phyloP scores from a whole-genome alignment of 1,140 invertebrate genomes.

The fruit fly (Drosophila melanogaster) region DNA sequence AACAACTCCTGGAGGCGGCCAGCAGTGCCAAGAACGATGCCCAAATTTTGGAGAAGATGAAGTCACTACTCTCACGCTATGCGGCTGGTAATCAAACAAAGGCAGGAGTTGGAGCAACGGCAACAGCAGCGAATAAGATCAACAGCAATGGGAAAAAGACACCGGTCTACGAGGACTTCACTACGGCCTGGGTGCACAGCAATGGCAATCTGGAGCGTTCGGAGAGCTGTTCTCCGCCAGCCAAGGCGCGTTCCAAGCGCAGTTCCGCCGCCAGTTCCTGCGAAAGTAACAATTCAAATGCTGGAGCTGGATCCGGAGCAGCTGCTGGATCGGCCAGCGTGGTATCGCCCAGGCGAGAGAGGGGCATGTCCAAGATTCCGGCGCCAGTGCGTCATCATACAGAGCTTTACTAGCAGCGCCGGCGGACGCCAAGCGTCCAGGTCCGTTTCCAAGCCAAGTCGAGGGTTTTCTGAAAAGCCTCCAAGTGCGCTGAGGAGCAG shows the following conservation, averaged over 20 bases:
- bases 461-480: conserved; percentile 65
- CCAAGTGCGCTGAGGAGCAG: conserved; percentile 14
- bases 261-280: conserved; percentile 80
- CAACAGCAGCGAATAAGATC: conserved; percentile 4
- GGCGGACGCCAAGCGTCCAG: conserved; percentile 64
- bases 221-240: conserved; percentile 76
- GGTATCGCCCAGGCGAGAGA: conserved; percentile 73
- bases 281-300: conserved; percentile 70
- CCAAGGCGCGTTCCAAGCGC: conserved; percentile 75
- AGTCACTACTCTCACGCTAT: conserved; percentile 89
- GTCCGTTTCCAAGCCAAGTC: conserved; percentile 44
- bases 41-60: conserved; percentile 89
- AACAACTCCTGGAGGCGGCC: conserved; percentile 89
- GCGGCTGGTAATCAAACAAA: conserved; percentile 82
- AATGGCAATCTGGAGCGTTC: conserved; percentile 87
- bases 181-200: conserved; percentile 90
- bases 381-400: conserved; percentile 82
- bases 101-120: conserved; percentile 28
- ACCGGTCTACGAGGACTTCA: conserved; percentile 87
- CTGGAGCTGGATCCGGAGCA: conserved; percentile 4
- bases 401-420: conserved; percentile 83
- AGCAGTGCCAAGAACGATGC: conserved; percentile 89
- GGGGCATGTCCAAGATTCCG: conserved; percentile 82
- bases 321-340: conserved; percentile 35
- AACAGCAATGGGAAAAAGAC: conserved; percentile 85